Evolutionary conservation across 2,888 invertebrate species (phyloP), one percentile per base, ranked within the genome.

Genomic region (Yponomeuta sedellus): DNA sequence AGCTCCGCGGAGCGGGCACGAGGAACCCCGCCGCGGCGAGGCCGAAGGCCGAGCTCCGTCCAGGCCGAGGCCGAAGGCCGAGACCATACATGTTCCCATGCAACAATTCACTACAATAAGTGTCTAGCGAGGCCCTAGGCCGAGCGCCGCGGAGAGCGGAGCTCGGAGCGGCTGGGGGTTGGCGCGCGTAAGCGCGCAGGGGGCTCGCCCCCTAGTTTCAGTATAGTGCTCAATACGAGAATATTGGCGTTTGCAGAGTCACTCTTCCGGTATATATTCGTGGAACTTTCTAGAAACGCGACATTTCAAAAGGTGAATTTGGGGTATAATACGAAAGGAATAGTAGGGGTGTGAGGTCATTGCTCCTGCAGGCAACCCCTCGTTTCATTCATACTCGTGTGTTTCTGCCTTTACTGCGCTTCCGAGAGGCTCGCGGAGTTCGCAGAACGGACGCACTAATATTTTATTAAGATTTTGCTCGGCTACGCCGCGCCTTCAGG

Each of bases 281-380:
- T 19, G 58, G 58, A 22, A 58, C n/a, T 20, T 52, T 58, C 2
- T 25, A 10, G 12, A 12, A 12, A 75, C 44, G 44, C 44, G 44
- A 71, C 69, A 74, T 74, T 74, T 70, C 71, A 74, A 34, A 76
- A 77, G 73, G 73, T 73, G 63, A 73, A 75, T 69, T 73, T 72
- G 67, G 75, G 72, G 74, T 69, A 75, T 52, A 52, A 71, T 66
- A 64, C 75, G 77, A 75, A 77, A 80, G 85, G 83, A 82, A 80
- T 19, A 80, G 74, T 78, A 82, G 79, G 88, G 88, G 87, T 83
- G 86, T 75, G 77, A 81, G 88, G 85, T 85, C 83, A 77, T 77
- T 80, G 86, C 77, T 76, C 86, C 72, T 74, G 72, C 69, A 70
- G 67, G 20, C 10, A 20, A 19, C 59, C 59, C 63, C 63, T 63